phyloP scores from a whole-genome alignment of 2,113 vertebrate genomes.

The Trematomus loennbergii region DNA sequence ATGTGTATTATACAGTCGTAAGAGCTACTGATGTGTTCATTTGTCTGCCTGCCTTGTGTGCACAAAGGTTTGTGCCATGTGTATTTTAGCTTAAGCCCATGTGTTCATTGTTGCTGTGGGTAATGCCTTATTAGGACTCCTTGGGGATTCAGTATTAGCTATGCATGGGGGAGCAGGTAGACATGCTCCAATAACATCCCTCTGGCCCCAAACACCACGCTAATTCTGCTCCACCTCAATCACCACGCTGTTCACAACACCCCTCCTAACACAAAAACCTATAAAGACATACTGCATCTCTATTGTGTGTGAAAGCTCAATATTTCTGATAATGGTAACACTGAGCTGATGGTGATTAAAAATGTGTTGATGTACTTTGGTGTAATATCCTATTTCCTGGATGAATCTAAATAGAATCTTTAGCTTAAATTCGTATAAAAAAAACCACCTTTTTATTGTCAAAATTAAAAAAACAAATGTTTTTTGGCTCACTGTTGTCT shows the following conservation, averaged over 20 bases:
- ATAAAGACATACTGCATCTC: background rate
- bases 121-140: constrained; percentile 59
- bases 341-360: constrained; percentile 2
- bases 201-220: constrained; percentile 47
- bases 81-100: constrained; percentile 39
- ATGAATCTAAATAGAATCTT: background rate
- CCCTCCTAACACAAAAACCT: background rate
- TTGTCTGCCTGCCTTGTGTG: constrained; percentile 24
- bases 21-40: constrained; percentile 28
- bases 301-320: background rate
- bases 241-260: constrained; percentile 24
- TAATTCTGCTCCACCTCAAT: constrained; percentile 54
- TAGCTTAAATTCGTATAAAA: background rate
- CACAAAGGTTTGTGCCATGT: constrained; percentile 43
- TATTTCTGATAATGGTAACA: background rate
- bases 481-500: background rate
- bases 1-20: constrained; percentile 20
- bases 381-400: background rate
- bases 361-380: constrained; percentile 22
- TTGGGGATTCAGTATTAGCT: constrained; percentile 60
- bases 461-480: background rate
- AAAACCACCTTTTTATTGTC: background rate
- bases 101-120: constrained; percentile 40
- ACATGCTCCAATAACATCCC: constrained; percentile 66
- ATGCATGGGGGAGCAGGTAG: constrained; percentile 67